A percentile compares a stretch with the other conserved stretches of the same genome.
Conservation (phyloP, 2,888 invertebrate genomes). For the Drosophila meridionalis region DNA sequence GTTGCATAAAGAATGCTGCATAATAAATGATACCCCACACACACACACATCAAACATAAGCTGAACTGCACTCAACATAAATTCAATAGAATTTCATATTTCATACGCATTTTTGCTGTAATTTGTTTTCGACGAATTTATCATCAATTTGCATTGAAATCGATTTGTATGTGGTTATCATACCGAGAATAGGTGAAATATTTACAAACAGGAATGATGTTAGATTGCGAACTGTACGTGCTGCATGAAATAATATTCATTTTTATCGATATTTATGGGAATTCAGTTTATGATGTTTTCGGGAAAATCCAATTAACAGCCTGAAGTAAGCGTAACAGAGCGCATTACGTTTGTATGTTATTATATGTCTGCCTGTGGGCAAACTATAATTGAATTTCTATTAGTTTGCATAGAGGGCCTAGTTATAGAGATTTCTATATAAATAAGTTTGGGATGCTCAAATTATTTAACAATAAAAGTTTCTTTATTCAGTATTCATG, state of each 20-base stretch:
- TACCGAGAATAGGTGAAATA: neutral
- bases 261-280: neutral
- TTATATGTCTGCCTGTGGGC: neutral
- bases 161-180: neutral
- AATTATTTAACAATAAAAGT: too few relatives aligned
- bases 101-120: too few relatives aligned
- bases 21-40: neutral
- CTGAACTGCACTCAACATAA: neutral
- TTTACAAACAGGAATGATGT: neutral
- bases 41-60: neutral
- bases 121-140: neutral
- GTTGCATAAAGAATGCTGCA: conserved; percentile 51
- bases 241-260: neutral
- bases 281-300: neutral
- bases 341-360: neutral
- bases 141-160: neutral
- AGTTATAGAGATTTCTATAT: neutral
- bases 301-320: neutral
- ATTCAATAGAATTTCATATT: neutral
- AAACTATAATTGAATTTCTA: neutral
- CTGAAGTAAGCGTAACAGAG: neutral
- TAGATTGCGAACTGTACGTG: neutral
- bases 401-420: neutral
- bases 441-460: too few relatives aligned
- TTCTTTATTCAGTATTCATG: too few relatives aligned